These are phyloP conservation scores for Alectoris magna DNA, from an alignment of 2,797 vertebrate genomes.

Conservation along the genomic window DNA sequence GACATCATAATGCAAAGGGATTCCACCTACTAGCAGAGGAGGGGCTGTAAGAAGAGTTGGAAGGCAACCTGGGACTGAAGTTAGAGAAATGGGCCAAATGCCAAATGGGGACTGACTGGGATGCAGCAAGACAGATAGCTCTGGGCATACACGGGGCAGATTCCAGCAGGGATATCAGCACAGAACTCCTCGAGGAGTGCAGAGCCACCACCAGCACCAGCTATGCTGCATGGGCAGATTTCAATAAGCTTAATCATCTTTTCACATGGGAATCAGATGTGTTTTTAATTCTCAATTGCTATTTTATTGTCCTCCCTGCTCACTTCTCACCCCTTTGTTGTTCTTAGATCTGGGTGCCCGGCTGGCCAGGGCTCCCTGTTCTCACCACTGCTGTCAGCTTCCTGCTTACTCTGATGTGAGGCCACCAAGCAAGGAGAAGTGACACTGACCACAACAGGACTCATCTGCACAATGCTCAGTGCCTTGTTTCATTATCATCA, in stretches of 20 bases:
- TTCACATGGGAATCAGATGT: neutral
- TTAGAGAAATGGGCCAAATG: neutral
- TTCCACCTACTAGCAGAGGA: neutral
- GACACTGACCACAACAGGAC: neutral
- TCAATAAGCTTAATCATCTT: neutral
- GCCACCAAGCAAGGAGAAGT: neutral
- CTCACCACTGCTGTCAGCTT: neutral
- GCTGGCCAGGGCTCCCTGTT: neutral
- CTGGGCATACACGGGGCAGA: neutral
- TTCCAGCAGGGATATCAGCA: neutral
- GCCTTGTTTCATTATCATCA: conserved; percentile 53
- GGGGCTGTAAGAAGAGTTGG: neutral
- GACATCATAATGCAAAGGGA: neutral
- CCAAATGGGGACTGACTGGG: neutral
- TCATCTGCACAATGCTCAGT: conserved; percentile 19
- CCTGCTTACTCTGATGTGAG: neutral
- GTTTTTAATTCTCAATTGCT: neutral
- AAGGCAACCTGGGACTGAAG: neutral
- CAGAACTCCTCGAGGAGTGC: neutral
- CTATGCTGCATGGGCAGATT: neutral
- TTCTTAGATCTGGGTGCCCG: neutral
- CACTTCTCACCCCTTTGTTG: neutral
- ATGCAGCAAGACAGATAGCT: neutral
- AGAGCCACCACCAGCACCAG: neutral
- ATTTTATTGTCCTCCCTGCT: neutral